Conservation (phyloP, 2,797 vertebrate species). For the Thunnus albacares region DNA sequence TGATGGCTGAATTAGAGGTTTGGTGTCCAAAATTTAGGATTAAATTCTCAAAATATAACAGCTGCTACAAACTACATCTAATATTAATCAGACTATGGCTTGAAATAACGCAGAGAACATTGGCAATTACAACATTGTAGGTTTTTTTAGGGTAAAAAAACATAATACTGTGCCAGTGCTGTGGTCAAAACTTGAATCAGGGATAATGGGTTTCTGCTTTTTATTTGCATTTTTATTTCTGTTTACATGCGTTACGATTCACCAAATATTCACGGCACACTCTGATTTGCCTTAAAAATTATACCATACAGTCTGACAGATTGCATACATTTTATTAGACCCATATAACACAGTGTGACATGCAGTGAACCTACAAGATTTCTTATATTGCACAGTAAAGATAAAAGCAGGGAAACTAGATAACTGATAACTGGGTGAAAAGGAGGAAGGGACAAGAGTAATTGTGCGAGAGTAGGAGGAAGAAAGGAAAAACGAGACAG, state of each 20-base stretch:
- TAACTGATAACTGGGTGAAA: background rate
- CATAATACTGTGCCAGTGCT: background rate
- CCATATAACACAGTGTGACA: constrained; percentile 1
- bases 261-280: background rate
- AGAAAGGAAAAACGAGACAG: background rate
- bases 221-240: constrained; percentile 9
- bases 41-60: background rate
- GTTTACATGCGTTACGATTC: background rate
- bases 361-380: constrained; percentile 1
- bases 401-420: background rate
- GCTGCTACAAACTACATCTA: background rate
- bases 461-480: background rate
- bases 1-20: background rate
- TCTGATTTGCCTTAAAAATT: background rate
- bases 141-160: background rate
- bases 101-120: background rate
- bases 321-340: constrained; percentile 7
- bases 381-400: background rate
- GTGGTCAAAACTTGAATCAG: background rate
- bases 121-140: background rate
- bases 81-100: background rate
- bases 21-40: background rate
- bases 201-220: background rate
- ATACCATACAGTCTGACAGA: background rate
- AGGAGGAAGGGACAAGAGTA: background rate